Percentiles rank a stretch among this genome's conserved stretches.
phyloP scores from a whole-genome alignment of 1,140 invertebrate genomes.

The Episyrphus balteatus region DNA sequence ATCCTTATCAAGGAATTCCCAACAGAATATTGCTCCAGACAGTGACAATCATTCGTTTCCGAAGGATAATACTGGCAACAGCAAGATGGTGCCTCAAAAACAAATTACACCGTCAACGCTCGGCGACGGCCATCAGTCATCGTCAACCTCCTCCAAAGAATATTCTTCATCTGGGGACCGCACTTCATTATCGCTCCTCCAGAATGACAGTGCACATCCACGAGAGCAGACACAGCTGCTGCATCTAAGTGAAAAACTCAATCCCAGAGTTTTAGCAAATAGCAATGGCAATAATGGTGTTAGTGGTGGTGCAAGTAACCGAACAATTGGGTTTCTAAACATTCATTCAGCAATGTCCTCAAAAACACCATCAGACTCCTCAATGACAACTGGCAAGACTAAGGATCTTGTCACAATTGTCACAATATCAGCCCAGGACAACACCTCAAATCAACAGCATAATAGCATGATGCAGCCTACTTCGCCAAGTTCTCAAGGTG shows the following conservation, averaged over 20 bases:
- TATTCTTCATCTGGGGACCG: no score
- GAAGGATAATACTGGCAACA: no score
- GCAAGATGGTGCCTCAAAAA: no score
- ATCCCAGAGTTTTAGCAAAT: background rate
- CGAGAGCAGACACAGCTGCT: background rate
- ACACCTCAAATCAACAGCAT: slow-evolving; percentile 10
- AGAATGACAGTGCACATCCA: background rate
- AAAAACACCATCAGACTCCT: no score
- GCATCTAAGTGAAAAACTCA: background rate
- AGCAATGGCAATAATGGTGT: background rate
- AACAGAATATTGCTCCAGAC: background rate
- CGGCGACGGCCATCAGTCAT: no score
- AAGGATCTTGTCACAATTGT: slow-evolving; percentile 35
- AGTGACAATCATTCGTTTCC: no score
- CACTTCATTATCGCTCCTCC: no score
- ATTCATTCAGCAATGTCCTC: background rate
- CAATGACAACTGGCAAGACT: slow-evolving; percentile 7
- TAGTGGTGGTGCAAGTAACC: background rate
- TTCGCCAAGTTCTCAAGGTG: slow-evolving; percentile 8
- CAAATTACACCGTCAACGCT: no score
- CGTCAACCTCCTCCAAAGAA: no score
- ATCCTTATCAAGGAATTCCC: background rate
- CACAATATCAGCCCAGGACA: slow-evolving; percentile 18
- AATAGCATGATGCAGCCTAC: slow-evolving; percentile 5
- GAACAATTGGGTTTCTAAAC: background rate